phyloP scores from a whole-genome alignment of 2,113 vertebrate species.

The Rhynchomys soricoides region DNA sequence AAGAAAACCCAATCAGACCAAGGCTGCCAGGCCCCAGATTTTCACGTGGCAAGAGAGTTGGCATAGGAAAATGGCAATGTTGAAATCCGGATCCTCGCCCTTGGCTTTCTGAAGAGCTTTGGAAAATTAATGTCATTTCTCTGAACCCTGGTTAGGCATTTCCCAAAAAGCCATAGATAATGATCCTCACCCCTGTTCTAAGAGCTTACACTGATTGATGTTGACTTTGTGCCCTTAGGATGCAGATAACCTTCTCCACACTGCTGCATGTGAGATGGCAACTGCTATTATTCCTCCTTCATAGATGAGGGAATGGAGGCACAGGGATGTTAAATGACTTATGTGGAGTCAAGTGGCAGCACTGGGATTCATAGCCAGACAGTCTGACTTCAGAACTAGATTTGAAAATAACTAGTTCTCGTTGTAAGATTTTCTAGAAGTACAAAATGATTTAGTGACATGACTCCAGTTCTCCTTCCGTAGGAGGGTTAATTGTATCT shows the following conservation, averaged over 20 bases:
- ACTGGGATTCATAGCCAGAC: conserved; percentile 5
- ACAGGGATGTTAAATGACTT: background rate
- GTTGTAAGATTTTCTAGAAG: background rate
- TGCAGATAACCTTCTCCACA: background rate
- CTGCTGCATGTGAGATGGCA: background rate
- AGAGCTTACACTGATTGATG: background rate
- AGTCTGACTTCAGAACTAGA: background rate
- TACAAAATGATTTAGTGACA: background rate
- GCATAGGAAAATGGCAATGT: background rate
- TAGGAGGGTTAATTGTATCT: background rate
- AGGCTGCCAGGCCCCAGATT: background rate
- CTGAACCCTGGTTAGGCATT: background rate
- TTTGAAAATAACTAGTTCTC: background rate
- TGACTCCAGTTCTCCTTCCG: background rate
- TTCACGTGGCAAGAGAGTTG: background rate
- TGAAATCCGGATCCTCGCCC: background rate
- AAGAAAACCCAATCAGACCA: background rate
- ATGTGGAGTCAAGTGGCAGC: background rate
- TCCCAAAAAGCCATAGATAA: background rate
- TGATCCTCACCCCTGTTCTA: background rate
- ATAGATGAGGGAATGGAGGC: background rate
- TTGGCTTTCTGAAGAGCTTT: conserved; percentile 33
- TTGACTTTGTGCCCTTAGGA: background rate
- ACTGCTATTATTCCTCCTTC: background rate
- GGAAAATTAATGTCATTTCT: conserved; percentile 40